A percentile compares a stretch with the other conserved stretches of the same genome.
These are phyloP conservation scores for Melanaphis sacchari DNA, from an alignment of 1,140 invertebrate genomes.

Conservation along the genomic window DNA sequence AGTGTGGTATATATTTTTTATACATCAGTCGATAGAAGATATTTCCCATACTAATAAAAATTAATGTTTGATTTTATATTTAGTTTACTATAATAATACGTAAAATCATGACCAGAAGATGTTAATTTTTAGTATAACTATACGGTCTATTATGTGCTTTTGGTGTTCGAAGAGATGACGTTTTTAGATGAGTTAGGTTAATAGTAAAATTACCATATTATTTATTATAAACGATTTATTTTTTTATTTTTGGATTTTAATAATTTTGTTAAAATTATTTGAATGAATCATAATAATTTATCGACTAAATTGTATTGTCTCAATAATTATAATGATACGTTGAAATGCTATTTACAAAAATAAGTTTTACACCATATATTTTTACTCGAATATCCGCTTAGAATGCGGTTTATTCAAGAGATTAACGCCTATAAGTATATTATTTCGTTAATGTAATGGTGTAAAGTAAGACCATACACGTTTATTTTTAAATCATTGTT, in stretches of 20 bases:
- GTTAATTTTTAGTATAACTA: background rate
- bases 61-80: background rate
- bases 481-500: background rate
- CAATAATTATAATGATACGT: too few species aligned
- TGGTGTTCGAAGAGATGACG: background rate
- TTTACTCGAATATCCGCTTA: too few species aligned
- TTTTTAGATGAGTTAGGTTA: background rate
- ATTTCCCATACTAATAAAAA: background rate
- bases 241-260: background rate
- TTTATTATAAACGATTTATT: background rate
- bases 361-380: too few species aligned
- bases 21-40: background rate
- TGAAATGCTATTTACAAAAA: too few species aligned
- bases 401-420: too few species aligned
- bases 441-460: too few species aligned
- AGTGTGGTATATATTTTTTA: background rate
- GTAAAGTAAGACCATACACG: background rate
- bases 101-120: background rate
- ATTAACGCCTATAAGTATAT: too few species aligned
- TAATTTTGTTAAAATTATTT: too few species aligned
- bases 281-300: too few species aligned
- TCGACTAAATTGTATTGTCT: too few species aligned
- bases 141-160: background rate
- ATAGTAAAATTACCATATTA: background rate
- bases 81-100: background rate